Percentiles rank a stretch among this genome's conserved stretches.
Conservation (phyloP, 2,113 vertebrate species). For the Syrmaticus mikado region DNA sequence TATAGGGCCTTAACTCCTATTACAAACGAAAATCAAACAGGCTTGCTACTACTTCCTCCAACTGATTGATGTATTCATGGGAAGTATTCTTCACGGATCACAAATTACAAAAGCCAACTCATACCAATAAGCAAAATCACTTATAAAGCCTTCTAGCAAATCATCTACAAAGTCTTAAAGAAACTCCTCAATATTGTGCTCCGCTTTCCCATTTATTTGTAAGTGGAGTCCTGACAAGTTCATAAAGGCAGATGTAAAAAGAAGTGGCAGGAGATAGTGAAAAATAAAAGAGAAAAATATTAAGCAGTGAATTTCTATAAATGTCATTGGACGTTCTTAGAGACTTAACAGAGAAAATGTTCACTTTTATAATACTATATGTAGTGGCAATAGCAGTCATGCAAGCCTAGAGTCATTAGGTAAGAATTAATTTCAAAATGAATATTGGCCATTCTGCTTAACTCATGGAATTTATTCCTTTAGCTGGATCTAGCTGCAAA, state of each 20-base stretch:
- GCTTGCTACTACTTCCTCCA: background rate
- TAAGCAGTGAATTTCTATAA: background rate
- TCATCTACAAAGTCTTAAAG: background rate
- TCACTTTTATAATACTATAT: background rate
- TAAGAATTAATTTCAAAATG: background rate
- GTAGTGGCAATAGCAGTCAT: background rate
- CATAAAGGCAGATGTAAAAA: background rate
- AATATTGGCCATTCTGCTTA: slow-evolving; percentile 10
- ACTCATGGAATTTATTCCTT: slow-evolving; percentile 1
- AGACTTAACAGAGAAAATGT: background rate
- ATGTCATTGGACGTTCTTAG: background rate
- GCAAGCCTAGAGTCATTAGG: background rate
- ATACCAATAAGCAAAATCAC: background rate
- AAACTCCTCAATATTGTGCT: background rate
- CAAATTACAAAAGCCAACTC: background rate
- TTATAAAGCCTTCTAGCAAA: background rate
- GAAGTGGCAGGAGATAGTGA: background rate
- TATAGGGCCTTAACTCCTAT: background rate
- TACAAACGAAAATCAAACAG: background rate
- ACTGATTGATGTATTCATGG: background rate
- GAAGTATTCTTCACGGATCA: background rate
- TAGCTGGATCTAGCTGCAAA: background rate
- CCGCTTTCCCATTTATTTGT: background rate
- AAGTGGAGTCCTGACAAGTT: background rate
- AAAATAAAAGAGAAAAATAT: background rate